phyloP scores from a whole-genome alignment of 2,113 vertebrate species.

The Megalops atlanticus region DNA sequence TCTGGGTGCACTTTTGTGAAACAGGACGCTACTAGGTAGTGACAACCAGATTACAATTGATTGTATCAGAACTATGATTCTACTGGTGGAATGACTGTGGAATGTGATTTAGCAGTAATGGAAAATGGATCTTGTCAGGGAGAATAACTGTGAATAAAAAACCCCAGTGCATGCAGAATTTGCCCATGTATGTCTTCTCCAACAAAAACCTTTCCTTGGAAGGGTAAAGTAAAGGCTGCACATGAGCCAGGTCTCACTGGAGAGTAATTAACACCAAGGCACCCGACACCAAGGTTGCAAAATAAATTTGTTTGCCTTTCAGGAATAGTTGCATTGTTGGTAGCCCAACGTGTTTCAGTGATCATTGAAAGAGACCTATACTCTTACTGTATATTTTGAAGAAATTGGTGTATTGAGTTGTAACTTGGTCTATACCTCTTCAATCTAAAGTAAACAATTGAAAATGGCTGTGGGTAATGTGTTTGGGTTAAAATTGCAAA shows the following conservation, averaged over 20 bases:
- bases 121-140: constrained; percentile 8
- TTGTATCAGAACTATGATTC: constrained; percentile 17
- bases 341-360: neutral
- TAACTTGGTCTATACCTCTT: too few species aligned
- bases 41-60: constrained; percentile 10
- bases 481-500: too few species aligned
- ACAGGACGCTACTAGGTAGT: neutral
- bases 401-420: too few species aligned
- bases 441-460: too few species aligned
- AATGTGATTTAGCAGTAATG: neutral
- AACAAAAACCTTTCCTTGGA: neutral
- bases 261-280: neutral
- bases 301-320: too few species aligned
- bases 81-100: neutral
- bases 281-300: too few species aligned
- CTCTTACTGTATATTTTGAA: too few species aligned
- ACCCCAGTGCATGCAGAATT: neutral
- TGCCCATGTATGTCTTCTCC: neutral
- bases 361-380: neutral
- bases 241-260: neutral
- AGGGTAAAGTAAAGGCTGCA: neutral
- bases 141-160: neutral
- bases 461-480: too few species aligned
- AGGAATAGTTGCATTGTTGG: neutral
- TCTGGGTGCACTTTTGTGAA: neutral